A percentile compares a stretch with the other conserved stretches of the same genome.
phyloP scores from a whole-genome alignment of 2,113 vertebrate genomes.

The Arenaria interpres region DNA sequence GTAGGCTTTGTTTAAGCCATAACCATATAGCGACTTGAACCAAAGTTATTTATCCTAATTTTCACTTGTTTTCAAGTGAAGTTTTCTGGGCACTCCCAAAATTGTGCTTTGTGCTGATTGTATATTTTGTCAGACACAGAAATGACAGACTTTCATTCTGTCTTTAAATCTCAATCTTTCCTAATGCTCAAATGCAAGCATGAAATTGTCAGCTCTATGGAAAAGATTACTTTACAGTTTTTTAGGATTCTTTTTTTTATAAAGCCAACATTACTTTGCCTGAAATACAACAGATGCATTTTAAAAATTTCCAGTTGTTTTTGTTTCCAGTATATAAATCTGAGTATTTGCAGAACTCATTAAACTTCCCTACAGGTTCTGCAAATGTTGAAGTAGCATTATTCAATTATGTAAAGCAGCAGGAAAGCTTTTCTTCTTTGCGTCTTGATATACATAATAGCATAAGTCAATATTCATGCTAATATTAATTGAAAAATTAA shows the following conservation, averaged over 20 bases:
- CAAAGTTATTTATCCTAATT: not conserved
- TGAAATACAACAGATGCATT: not conserved
- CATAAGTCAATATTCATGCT: conserved; percentile 35
- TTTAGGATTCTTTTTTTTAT: not conserved
- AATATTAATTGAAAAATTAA: conserved; percentile 44
- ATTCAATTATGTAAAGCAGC: conserved; percentile 56
- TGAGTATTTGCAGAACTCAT: conserved; percentile 39
- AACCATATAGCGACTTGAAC: not conserved
- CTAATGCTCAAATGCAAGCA: not conserved
- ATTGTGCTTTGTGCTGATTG: not conserved
- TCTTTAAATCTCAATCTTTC: not conserved
- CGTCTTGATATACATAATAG: conserved; percentile 18
- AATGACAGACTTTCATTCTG: not conserved
- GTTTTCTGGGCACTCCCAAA: not conserved
- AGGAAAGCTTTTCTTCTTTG: conserved; percentile 33
- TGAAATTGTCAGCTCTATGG: not conserved
- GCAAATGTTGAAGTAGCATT: conserved; percentile 35
- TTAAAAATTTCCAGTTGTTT: not conserved
- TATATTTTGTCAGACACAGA: not conserved
- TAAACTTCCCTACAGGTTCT: conserved; percentile 23
- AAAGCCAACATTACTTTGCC: not conserved
- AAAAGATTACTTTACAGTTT: not conserved
- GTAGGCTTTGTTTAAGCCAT: not conserved
- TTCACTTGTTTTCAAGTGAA: not conserved
- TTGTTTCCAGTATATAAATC: not conserved